Conservation (phyloP, 1,140 invertebrate species). For the Brachystomella parvula region DNA sequence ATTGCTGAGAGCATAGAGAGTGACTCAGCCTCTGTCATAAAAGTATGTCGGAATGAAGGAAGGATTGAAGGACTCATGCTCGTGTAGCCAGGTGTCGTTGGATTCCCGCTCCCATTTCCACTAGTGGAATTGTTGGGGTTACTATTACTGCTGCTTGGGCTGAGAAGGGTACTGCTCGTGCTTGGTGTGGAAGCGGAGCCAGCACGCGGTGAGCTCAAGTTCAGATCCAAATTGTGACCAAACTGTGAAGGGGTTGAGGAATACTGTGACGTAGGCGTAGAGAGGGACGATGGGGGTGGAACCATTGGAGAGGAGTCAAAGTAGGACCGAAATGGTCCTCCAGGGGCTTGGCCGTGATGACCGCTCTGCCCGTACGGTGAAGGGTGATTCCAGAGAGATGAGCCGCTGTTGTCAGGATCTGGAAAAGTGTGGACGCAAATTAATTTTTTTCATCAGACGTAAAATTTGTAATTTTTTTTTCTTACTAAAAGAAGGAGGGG, state of each 20-base stretch:
- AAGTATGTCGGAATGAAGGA: slow-evolving; percentile 38
- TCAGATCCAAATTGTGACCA: slow-evolving; percentile 14
- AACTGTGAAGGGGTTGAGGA: slow-evolving; percentile 9
- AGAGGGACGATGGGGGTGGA: not conserved
- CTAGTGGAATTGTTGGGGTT: slow-evolving; percentile 15
- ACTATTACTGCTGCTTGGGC: slow-evolving; percentile 4
- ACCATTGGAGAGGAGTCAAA: slow-evolving; percentile 39
- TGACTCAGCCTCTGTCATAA: slow-evolving; percentile 36
- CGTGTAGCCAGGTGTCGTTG: slow-evolving; percentile 39
- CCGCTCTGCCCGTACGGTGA: slow-evolving; percentile 5
- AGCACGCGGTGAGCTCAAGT: not conserved
- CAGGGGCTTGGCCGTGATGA: not conserved
- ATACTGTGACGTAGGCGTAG: slow-evolving; percentile 20
- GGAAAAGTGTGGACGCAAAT: not conserved
- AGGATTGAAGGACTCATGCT: slow-evolving; percentile 40
- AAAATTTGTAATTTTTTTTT: not conserved
- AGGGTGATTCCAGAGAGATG: slow-evolving; percentile 21
- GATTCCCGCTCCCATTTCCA: slow-evolving; percentile 31
- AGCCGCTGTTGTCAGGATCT: slow-evolving; percentile 12
- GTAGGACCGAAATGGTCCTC: slow-evolving; percentile 40
- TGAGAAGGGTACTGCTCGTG: not conserved
- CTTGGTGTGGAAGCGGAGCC: not conserved
- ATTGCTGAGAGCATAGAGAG: slow-evolving; percentile 28
- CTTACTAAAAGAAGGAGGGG: slow-evolving; percentile 32
- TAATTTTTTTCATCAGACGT: no score